Evolutionary conservation across 2,888 invertebrate species (phyloP).

Genomic region (Lycaena phlaeas): DNA sequence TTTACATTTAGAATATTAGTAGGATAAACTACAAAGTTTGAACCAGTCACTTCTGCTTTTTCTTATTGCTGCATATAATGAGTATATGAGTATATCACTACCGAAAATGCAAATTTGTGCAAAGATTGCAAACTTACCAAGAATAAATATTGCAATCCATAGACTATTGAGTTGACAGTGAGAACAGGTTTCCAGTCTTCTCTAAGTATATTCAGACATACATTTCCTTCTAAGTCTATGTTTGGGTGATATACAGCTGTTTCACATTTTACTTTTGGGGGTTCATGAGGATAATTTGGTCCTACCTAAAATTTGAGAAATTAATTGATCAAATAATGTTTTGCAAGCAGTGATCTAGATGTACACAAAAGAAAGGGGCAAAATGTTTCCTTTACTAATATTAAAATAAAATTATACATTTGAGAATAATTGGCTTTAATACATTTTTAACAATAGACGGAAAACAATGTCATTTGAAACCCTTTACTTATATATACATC

Average conservation of each 20-base stretch:
- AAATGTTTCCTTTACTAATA: not conserved
- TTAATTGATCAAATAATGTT: no score
- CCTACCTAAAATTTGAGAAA: constrained; percentile 79
- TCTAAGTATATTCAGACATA: constrained; percentile 96
- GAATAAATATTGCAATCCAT: constrained; percentile 97
- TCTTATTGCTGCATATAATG: no score
- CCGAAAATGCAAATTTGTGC: no score
- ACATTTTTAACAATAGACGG: not conserved
- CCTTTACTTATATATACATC: no score
- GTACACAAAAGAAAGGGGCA: no score
- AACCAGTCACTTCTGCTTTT: no score
- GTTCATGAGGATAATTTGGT: constrained; percentile 98
- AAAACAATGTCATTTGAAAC: not conserved
- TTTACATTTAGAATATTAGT: no score
- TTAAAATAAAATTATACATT: not conserved
- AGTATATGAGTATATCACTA: no score
- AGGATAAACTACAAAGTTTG: no score
- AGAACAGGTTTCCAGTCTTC: constrained; percentile 99
- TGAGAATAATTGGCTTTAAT: not conserved
- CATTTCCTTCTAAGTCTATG: constrained; percentile 98
- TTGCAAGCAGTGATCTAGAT: no score
- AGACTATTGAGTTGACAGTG: constrained; percentile 97
- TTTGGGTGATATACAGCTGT: constrained; percentile 98
- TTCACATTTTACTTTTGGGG: constrained; percentile 98
- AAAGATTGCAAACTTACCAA: constrained; percentile 73